phyloP scores from a whole-genome alignment of 2,888 invertebrate genomes.

The Dyspetes luteomarginatus region DNA sequence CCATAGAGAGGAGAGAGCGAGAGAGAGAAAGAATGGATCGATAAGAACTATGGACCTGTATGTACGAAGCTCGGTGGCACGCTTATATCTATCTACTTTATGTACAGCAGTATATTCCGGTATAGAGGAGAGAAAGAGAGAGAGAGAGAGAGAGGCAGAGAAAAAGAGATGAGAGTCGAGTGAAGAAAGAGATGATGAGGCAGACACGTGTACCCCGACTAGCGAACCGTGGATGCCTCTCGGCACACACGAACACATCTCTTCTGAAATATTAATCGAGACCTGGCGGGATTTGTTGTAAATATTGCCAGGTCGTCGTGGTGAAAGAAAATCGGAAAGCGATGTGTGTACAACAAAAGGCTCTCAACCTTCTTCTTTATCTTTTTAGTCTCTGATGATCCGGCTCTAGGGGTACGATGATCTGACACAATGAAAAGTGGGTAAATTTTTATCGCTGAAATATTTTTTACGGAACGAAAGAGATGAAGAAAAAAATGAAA shows the following conservation, averaged over 20 bases:
- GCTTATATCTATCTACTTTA: neutral
- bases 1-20: slow-evolving; percentile 13
- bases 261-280: slow-evolving; percentile 40
- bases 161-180: neutral
- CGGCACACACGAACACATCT: neutral
- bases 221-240: slow-evolving; percentile 12
- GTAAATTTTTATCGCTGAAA: slow-evolving; percentile 33
- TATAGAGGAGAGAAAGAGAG: neutral
- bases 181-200: slow-evolving; percentile 22
- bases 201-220: slow-evolving; percentile 6
- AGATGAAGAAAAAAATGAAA: neutral
- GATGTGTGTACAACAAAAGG: neutral
- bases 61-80: slow-evolving; percentile 2
- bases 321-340: slow-evolving; percentile 30
- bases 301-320: slow-evolving; percentile 19
- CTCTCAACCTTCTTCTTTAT: slow-evolving; percentile 15
- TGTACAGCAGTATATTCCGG: neutral
- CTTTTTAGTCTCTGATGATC: slow-evolving; percentile 29
- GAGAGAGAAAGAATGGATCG: slow-evolving; percentile 18
- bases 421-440: slow-evolving; percentile 13
- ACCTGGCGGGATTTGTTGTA: slow-evolving; percentile 32
- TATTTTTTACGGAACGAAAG: neutral
- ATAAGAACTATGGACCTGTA: slow-evolving; percentile 48
- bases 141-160: neutral
- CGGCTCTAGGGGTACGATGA: slow-evolving; percentile 18